phyloP scores from a whole-genome alignment of 2,797 vertebrate genomes.

The Rhynchotus rufescens region DNA sequence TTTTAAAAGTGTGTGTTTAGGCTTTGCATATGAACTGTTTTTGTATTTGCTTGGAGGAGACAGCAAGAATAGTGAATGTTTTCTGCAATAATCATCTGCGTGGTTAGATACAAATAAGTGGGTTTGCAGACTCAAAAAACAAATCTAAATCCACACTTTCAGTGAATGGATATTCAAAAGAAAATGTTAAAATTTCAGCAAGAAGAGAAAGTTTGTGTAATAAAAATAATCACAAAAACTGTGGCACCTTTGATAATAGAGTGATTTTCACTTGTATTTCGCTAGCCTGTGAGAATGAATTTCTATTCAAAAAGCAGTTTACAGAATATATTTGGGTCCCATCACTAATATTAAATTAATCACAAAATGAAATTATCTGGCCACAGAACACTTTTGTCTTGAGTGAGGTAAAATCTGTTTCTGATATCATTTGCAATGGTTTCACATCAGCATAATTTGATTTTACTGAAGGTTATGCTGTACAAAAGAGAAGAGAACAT shows the following conservation, averaged over 20 bases:
- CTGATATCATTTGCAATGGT: conserved; percentile 66
- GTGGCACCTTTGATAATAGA: neutral
- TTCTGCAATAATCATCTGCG: neutral
- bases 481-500: conserved; percentile 17
- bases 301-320: conserved; percentile 41
- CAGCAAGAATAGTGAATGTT: neutral
- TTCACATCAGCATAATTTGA: conserved; percentile 62
- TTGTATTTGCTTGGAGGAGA: neutral
- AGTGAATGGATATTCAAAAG: neutral
- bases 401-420: conserved; percentile 44
- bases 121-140: neutral
- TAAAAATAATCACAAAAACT: neutral
- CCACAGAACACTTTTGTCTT: conserved; percentile 50
- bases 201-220: neutral
- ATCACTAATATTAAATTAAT: conserved; percentile 59
- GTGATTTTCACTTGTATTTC: neutral
- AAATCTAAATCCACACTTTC: neutral
- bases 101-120: neutral
- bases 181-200: neutral
- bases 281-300: conserved; percentile 27
- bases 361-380: conserved; percentile 62
- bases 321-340: conserved; percentile 32
- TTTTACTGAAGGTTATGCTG: conserved; percentile 42
- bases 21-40: neutral
- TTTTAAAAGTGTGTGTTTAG: conserved; percentile 22